Base-by-base conservation (phyloP, 2,888 invertebrate genomes). In the Theretra japonica region DNA sequence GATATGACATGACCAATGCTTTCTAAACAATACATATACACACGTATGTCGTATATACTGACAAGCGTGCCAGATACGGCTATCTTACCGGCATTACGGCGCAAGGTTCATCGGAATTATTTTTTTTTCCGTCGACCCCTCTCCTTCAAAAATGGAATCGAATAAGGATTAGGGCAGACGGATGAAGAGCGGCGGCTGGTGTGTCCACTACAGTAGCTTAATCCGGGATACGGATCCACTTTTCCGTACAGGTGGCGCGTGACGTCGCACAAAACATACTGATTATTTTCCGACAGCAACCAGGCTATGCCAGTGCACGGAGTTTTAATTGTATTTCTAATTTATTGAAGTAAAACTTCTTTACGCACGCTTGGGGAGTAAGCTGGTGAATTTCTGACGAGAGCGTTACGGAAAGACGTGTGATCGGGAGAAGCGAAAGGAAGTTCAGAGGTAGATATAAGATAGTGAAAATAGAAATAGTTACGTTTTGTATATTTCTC, bases 161-260 rank as follows among this genome's bases (percentile, higher is more conserved):
- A 25, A 25, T 70, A 25, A 65, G 57, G 57, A 56, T 72, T 72
- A 72, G 21, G 65, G 57, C 25, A 33, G 30, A 62, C 57, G 70
- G 33, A 70, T 68, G 57, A 56, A 19, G 58, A 58, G 57, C 28
- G 57, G 70, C 62, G 57, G 33, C 53, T 21, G 60, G 21, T 25
- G 7, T 33, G 60, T 28, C 57, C 33, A 28, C 68, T 25, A 33
- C 41, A 62, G 70, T 56, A 23, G 72, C 70, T 57, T 65, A 65
- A 62, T 65, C 65, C 41, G 58, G 58, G 21, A 69, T 17, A 57
- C 70, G 28, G 33, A 70, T 70, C 70, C 48, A 65, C 65, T 11
- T 21, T 41, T 57, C 57, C 21, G 57, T 57, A 58, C 70, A 72
- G 65, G 72, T 72, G 48, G 41, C 72, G 28, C 48, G 68, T 72